These are phyloP conservation scores for Pachyramphus minor DNA, from an alignment of 2,113 vertebrate genomes.

Conservation along the genomic window DNA sequence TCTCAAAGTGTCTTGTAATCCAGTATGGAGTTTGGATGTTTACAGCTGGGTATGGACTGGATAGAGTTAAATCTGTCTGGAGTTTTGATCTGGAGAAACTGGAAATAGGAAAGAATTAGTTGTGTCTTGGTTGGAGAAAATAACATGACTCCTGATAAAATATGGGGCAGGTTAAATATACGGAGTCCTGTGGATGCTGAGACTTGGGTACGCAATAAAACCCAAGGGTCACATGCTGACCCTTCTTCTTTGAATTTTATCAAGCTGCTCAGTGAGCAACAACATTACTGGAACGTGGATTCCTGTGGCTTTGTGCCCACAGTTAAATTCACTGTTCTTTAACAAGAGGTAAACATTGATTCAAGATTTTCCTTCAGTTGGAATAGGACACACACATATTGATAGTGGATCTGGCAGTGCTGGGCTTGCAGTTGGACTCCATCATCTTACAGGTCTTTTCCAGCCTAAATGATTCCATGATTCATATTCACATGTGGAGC, in stretches of 20 bases:
- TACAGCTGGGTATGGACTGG: not conserved
- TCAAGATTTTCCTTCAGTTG: not conserved
- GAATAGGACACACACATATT: not conserved
- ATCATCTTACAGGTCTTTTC: not conserved
- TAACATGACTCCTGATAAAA: not conserved
- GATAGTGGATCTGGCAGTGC: not conserved
- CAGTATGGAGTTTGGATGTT: not conserved
- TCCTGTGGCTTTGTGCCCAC: not conserved
- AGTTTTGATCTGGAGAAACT: not conserved
- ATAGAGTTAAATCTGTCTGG: not conserved
- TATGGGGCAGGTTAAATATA: not conserved
- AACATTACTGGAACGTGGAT: not conserved
- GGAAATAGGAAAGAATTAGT: not conserved
- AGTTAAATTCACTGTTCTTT: not conserved
- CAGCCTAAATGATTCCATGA: not conserved
- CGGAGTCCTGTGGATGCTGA: not conserved
- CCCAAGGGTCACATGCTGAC: not conserved
- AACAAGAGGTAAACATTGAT: not conserved
- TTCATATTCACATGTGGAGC: not conserved
- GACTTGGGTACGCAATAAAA: not conserved
- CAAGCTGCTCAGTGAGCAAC: not conserved
- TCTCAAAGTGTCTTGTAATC: not conserved
- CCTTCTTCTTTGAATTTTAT: not conserved
- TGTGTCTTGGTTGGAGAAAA: not conserved
- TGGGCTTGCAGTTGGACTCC: not conserved